A percentile compares a stretch with the other conserved stretches of the same genome.
Conservation (phyloP, 2,797 vertebrate species). For the Pteropus rufus region DNA sequence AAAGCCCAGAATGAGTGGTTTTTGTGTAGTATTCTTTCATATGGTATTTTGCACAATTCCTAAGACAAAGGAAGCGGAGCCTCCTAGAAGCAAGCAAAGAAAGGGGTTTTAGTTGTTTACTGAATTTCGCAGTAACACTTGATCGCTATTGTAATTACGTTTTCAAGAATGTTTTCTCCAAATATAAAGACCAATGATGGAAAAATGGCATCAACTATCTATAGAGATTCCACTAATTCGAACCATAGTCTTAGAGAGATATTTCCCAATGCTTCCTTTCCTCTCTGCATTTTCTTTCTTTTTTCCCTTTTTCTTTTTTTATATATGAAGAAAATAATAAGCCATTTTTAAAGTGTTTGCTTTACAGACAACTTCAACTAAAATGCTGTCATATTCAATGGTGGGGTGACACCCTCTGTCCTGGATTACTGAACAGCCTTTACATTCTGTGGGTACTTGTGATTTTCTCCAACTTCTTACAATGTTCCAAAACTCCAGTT, state of each 20-base stretch:
- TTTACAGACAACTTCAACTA: background rate
- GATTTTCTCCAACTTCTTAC: background rate
- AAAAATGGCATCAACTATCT: background rate
- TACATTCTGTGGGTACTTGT: background rate
- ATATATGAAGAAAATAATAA: background rate
- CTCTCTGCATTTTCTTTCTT: background rate
- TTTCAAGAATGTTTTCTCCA: background rate
- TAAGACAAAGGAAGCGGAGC: background rate
- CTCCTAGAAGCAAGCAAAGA: background rate
- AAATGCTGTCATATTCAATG: background rate
- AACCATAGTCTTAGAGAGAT: background rate
- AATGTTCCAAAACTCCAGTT: background rate
- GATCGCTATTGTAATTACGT: background rate
- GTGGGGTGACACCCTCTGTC: background rate
- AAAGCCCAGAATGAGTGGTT: background rate
- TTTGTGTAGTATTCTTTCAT: background rate
- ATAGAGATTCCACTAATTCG: background rate
- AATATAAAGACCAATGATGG: background rate
- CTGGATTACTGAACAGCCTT: background rate
- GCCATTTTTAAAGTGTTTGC: background rate
- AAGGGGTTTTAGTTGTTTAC: background rate
- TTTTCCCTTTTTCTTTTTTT: background rate
- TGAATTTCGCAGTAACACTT: background rate
- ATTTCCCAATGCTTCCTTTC: background rate
- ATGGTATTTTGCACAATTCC: background rate